Evolutionary conservation across 2,888 invertebrate genomes (phyloP).

Genomic region (Synanthedon formicaeformis): DNA sequence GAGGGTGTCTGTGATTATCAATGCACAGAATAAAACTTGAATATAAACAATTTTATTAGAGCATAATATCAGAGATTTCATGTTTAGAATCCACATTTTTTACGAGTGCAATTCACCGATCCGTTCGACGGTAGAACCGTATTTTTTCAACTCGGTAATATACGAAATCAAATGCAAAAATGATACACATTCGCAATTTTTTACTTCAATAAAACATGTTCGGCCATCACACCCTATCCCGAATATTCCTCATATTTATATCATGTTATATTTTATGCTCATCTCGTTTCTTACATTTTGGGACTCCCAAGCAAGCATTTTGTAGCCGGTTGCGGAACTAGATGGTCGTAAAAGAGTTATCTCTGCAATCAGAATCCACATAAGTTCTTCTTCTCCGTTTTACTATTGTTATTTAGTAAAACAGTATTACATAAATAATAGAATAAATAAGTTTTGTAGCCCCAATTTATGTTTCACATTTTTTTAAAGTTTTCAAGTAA

Average conservation of each 20-base stretch:
- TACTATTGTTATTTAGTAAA: neutral
- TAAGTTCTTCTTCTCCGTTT: too few relatives aligned
- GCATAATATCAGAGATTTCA: neutral
- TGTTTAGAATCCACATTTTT: neutral
- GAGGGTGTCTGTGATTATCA: too few relatives aligned
- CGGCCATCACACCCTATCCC: slow-evolving; percentile 12
- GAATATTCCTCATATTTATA: slow-evolving; percentile 18
- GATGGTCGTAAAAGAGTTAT: neutral
- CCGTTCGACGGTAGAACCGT: slow-evolving; percentile 13
- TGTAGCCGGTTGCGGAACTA: neutral
- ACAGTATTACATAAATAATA: neutral
- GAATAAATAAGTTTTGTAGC: neutral
- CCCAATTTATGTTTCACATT: neutral
- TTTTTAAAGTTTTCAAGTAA: neutral
- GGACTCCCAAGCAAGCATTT: neutral
- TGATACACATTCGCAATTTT: slow-evolving; percentile 14
- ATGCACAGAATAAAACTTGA: too few relatives aligned
- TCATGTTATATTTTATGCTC: slow-evolving; percentile 30
- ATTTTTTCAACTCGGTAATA: slow-evolving; percentile 20
- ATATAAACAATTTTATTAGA: too few relatives aligned
- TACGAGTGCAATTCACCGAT: neutral
- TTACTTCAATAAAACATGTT: slow-evolving; percentile 22
- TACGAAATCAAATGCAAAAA: slow-evolving; percentile 11
- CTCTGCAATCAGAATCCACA: too few relatives aligned
- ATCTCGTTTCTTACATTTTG: slow-evolving; percentile 23